A percentile compares a stretch with the other conserved stretches of the same genome.
Evolutionary conservation across 2,797 vertebrate genomes (phyloP).

Genomic region (Enteromius mattozi): DNA sequence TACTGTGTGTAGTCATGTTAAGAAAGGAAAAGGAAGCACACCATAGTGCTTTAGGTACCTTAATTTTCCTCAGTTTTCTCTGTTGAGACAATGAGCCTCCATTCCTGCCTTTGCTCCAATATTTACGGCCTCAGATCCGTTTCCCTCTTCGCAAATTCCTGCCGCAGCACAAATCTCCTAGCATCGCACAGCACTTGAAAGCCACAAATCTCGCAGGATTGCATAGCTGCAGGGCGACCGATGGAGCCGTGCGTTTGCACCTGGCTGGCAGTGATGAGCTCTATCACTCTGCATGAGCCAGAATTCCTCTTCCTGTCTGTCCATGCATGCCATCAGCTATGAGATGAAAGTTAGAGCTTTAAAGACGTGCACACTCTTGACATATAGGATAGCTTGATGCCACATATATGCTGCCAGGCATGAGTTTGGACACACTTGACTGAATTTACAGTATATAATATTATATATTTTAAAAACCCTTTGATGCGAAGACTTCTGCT

Average conservation of each 20-base stretch:
- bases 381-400: neutral
- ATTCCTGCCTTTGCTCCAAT: slow-evolving; percentile 4
- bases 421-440: slow-evolving; percentile 10
- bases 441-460: neutral
- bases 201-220: slow-evolving; percentile 51
- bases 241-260: slow-evolving; percentile 48
- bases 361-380: slow-evolving; percentile 9
- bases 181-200: slow-evolving; percentile 52
- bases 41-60: neutral
- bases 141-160: slow-evolving; percentile 27
- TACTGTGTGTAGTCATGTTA: neutral
- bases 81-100: slow-evolving; percentile 27
- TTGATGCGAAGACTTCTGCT: neutral
- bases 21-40: neutral
- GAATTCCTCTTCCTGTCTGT: slow-evolving; percentile 34
- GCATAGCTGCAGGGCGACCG: slow-evolving; percentile 52
- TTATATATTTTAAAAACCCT: neutral
- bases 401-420: neutral
- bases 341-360: slow-evolving; percentile 12
- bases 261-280: slow-evolving; percentile 51
- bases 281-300: slow-evolving; percentile 39
- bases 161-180: slow-evolving; percentile 41
- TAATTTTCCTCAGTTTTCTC: neutral
- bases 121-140: slow-evolving; percentile 33
- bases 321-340: slow-evolving; percentile 27